Base-by-base conservation (phyloP, 1,140 invertebrate genomes). In the Globodera rostochiensis region DNA sequence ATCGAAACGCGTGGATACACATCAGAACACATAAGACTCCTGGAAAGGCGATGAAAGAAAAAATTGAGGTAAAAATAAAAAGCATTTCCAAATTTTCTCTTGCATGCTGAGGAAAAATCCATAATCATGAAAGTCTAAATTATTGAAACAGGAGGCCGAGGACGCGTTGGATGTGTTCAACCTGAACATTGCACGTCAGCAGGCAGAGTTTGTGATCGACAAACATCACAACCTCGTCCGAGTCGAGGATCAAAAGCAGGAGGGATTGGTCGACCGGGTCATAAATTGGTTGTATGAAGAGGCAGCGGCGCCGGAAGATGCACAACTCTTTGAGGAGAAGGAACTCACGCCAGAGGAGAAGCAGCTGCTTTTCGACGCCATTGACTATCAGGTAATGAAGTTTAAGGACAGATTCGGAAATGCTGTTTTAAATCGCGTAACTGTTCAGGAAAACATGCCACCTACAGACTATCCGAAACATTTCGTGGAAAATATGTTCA, bases 331-430 rank as follows among this genome's bases (percentile, higher is more conserved):
- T 9, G 67, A 87, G 46, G 75, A 90, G 73, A 73, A 86, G 57
- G 95, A 94, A 13, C 96, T 98, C 94, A 96, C 94, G 6, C 87
- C 93, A 0, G 94, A 95, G 79, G 97, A 99, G 90, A 98, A 98
- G 89, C 92, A 93, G 74, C 97, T 97, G 88, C 91, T 99, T 19
- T 98, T 94, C 90, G 93, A 93, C 79, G 97, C 97, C 0, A 98
- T 99, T 87, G 96, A 95, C 87, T 99, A 99, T 91, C 93, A 96
- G 87, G 96, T 98, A 91, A 90, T 13, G 19, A 36, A 36, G 36
- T 36, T 36, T 36, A 36, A 36, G 1, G 36, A 36, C 36, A 36
- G 36, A 36, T 36, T 36, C 36, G 36, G 36, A 36, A 36, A 3
- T 3, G 36, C 3, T 36, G 36, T 36, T 3, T 36, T 36, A 36